Conservation (phyloP, 2,113 vertebrate genomes). For the Lipophrys pholis region DNA sequence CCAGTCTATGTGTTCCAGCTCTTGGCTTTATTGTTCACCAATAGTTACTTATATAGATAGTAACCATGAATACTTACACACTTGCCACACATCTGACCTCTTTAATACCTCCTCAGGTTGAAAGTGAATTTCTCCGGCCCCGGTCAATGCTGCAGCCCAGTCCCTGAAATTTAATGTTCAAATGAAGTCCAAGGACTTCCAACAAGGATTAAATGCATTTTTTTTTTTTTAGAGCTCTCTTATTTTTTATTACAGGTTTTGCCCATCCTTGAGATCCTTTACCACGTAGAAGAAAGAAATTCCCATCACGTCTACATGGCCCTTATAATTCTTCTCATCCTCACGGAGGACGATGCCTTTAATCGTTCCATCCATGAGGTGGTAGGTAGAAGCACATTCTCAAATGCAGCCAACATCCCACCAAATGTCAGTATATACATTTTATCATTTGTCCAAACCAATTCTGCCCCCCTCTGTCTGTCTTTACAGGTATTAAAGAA, state of each 20-base stretch:
- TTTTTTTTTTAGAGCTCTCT: too few species aligned
- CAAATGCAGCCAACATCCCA: background rate
- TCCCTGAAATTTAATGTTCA: too few species aligned
- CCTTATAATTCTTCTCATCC: constrained; percentile 96
- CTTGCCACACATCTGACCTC: too few species aligned
- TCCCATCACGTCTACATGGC: constrained; percentile 99
- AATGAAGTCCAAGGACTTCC: too few species aligned
- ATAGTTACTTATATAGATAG: too few species aligned
- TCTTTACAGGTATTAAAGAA: constrained; percentile 90
- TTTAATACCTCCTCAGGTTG: too few species aligned
- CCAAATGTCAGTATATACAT: background rate
- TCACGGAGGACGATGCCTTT: constrained; percentile 97
- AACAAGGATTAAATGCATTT: too few species aligned
- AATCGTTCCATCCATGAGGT: constrained; percentile 98
- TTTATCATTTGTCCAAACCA: background rate
- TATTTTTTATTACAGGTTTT: constrained; percentile 85
- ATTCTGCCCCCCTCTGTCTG: constrained; percentile 1
- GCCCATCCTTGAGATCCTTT: constrained; percentile 97
- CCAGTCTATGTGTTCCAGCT: too few species aligned
- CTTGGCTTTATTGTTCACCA: too few species aligned
- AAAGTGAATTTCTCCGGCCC: too few species aligned
- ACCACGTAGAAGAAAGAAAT: constrained; percentile 96
- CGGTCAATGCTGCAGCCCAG: too few species aligned
- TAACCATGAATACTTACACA: too few species aligned
- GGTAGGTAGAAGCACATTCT: constrained; percentile 82